A percentile compares a stretch with the other conserved stretches of the same genome.
phyloP scores from a whole-genome alignment of 2,888 invertebrate species.

The Diploptera punctata region DNA sequence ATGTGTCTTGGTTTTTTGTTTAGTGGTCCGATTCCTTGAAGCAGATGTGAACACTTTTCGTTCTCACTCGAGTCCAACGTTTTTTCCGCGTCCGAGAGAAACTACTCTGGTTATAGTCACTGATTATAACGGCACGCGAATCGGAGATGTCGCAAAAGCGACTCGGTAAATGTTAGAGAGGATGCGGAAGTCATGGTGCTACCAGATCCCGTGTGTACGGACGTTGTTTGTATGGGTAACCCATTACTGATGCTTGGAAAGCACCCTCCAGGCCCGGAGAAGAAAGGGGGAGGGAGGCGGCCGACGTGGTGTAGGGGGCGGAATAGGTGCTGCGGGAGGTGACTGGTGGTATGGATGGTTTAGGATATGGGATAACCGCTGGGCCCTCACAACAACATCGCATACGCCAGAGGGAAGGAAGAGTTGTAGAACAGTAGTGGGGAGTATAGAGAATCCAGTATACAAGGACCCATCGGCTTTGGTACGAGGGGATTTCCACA shows the following conservation, averaged over 20 bases:
- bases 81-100: too few species aligned
- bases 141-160: neutral
- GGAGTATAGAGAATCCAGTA: too few species aligned
- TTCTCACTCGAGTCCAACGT: neutral
- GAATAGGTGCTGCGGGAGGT: neutral
- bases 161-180: constrained; percentile 6
- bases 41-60: too few species aligned
- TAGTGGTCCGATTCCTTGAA: too few species aligned
- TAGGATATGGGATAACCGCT: constrained; percentile 25
- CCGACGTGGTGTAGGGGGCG: neutral
- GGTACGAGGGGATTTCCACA: constrained; percentile 6
- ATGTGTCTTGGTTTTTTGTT: too few species aligned
- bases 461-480: too few species aligned
- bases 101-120: neutral
- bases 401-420: constrained; percentile 9
- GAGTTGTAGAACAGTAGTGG: neutral
- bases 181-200: constrained; percentile 38
- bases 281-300: constrained; percentile 3
- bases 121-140: neutral
- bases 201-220: constrained; percentile 30
- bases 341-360: neutral
- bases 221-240: constrained; percentile 29
- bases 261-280: constrained; percentile 4
- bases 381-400: neutral
- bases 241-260: constrained; percentile 32